Conservation (phyloP, 2,113 vertebrate species). For the Chinchilla lanigera region DNA sequence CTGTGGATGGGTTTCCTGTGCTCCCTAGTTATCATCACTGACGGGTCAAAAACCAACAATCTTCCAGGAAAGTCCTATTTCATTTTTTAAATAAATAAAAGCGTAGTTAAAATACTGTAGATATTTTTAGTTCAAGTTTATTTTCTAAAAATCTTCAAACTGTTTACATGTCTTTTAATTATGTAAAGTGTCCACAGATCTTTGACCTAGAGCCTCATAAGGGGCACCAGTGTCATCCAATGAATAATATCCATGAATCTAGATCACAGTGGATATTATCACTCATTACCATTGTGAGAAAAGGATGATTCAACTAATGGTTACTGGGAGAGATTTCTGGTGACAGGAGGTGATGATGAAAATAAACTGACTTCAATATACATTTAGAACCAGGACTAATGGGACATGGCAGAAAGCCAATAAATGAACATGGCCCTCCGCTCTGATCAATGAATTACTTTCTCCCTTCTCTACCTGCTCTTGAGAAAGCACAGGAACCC, state of each 20-base stretch:
- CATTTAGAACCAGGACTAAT: slow-evolving; percentile 90
- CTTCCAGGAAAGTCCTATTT: not conserved
- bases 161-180: slow-evolving; percentile 28
- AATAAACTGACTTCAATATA: slow-evolving; percentile 90
- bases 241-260: slow-evolving; percentile 80
- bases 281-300: slow-evolving; percentile 86
- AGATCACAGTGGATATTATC: slow-evolving; percentile 81
- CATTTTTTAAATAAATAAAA: not conserved
- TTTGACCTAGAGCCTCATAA: slow-evolving; percentile 73
- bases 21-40: not conserved
- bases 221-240: slow-evolving; percentile 35
- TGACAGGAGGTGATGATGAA: slow-evolving; percentile 89
- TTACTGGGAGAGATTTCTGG: slow-evolving; percentile 88
- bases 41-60: not conserved
- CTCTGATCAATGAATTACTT: slow-evolving; percentile 94
- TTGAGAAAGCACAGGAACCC: slow-evolving; percentile 81
- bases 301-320: slow-evolving; percentile 87
- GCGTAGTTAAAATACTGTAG: not conserved
- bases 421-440: slow-evolving; percentile 90
- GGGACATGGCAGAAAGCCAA: slow-evolving; percentile 94
- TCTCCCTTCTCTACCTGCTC: slow-evolving; percentile 81
- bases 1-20: not conserved
- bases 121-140: not conserved
- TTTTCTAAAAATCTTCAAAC: not conserved
- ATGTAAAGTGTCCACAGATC: slow-evolving; percentile 67